These are phyloP conservation scores for Tribolium madens DNA, from an alignment of 1,140 invertebrate genomes.

Conservation along the genomic window DNA sequence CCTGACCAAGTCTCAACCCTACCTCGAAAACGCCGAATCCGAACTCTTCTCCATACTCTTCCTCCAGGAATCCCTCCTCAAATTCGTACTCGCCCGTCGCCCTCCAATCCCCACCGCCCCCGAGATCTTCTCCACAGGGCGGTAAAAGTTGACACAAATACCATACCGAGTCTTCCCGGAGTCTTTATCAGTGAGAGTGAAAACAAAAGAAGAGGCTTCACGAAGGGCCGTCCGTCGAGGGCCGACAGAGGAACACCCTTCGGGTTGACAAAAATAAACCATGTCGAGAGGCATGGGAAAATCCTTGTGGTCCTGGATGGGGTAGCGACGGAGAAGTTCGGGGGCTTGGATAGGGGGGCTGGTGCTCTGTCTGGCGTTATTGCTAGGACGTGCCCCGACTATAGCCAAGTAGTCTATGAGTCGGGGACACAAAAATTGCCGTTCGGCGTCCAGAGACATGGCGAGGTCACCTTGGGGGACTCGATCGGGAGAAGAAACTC, in stretches of 20 bases:
- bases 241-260: slow-evolving; percentile 94
- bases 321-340: slow-evolving; percentile 95
- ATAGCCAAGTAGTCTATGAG: slow-evolving; percentile 96
- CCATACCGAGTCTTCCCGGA: slow-evolving; percentile 89
- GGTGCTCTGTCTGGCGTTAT: slow-evolving; percentile 75
- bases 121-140: slow-evolving; percentile 79
- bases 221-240: slow-evolving; percentile 85
- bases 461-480: slow-evolving; percentile 35
- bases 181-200: slow-evolving; percentile 99
- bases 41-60: slow-evolving; percentile 92
- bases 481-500: neutral
- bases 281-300: slow-evolving; percentile 97
- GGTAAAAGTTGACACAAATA: slow-evolving; percentile 98
- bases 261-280: slow-evolving; percentile 99
- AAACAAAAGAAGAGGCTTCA: slow-evolving; percentile 97
- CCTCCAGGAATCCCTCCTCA: slow-evolving; percentile 87
- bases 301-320: slow-evolving; percentile 96
- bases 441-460: slow-evolving; percentile 74
- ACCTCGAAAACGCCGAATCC: slow-evolving; percentile 93
- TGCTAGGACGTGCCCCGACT: slow-evolving; percentile 85
- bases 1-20: too few species aligned
- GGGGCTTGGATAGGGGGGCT: slow-evolving; percentile 71
- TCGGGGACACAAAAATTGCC: slow-evolving; percentile 85
- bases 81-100: slow-evolving; percentile 68
- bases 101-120: slow-evolving; percentile 57